Percentiles rank a stretch among this genome's conserved stretches.
Evolutionary conservation across 1,140 invertebrate genomes (phyloP).

Genomic region (Bombus turneri): DNA sequence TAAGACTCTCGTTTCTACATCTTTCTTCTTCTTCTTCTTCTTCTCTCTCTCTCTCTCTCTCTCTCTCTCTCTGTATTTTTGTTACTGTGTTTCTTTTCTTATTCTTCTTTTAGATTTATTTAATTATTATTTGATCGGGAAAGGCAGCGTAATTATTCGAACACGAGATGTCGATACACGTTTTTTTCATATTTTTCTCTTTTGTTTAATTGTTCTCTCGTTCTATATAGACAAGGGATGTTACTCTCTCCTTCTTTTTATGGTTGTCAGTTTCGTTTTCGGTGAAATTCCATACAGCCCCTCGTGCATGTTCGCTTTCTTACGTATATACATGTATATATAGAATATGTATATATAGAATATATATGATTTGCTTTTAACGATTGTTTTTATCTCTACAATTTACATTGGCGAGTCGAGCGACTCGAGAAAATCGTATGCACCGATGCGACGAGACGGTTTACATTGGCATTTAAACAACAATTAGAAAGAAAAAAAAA

Average conservation of each 20-base stretch:
- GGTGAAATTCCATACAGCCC: conserved; percentile 9
- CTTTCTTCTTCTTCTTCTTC: not conserved
- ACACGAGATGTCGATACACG: conserved; percentile 66
- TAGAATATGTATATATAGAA: conserved; percentile 46
- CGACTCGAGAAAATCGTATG: conserved; percentile 21
- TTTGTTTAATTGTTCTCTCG: not conserved
- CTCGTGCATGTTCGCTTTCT: conserved; percentile 41
- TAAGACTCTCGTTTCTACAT: conserved; percentile 12
- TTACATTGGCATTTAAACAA: not conserved
- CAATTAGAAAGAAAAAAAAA: not conserved
- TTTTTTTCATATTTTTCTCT: conserved; percentile 5
- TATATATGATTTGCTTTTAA: conserved; percentile 43
- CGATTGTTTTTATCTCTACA: conserved; percentile 40
- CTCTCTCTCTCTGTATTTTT: not conserved
- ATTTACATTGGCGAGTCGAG: conserved; percentile 37
- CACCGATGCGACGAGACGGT: conserved; percentile 5
- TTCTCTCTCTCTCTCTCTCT: not conserved
- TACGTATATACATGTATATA: conserved; percentile 41
- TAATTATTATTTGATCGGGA: conserved; percentile 59
- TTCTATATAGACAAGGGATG: not conserved
- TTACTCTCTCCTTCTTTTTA: not conserved
- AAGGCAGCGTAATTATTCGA: conserved; percentile 75
- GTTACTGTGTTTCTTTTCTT: not conserved
- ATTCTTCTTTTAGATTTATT: conserved; percentile 23
- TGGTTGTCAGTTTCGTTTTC: not conserved